Evolutionary conservation across 1,140 invertebrate genomes (phyloP).

Genomic region (Mylabris phalerata): DNA sequence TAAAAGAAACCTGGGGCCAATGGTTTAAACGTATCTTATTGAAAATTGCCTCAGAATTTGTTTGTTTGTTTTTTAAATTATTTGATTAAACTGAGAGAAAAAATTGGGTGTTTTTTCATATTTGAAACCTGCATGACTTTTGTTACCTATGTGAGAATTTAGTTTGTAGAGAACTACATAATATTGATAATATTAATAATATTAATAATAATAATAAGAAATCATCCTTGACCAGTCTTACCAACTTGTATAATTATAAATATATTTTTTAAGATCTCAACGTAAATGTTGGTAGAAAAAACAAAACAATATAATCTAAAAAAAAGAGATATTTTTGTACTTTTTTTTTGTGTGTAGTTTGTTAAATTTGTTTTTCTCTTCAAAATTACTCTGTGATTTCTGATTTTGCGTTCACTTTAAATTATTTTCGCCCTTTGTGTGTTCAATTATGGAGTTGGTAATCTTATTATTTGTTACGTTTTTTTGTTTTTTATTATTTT

Average conservation of each 20-base stretch:
- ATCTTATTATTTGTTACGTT: background rate
- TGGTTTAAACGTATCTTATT: conserved; percentile 30
- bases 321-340: conserved; percentile 4
- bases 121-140: conserved; percentile 10
- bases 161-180: background rate
- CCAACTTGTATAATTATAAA: conserved; percentile 4
- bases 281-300: conserved; percentile 1
- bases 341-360: background rate
- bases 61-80: background rate
- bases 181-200: background rate
- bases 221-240: background rate
- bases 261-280: conserved; percentile 2
- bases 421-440: background rate
- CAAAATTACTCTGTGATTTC: background rate
- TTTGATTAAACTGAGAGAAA: background rate
- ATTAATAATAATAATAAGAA: background rate
- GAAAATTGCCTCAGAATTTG: conserved; percentile 26
- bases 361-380: background rate
- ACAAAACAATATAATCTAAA: too few species aligned
- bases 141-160: conserved; percentile 7
- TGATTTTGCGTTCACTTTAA: too few species aligned
- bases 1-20: conserved; percentile 31
- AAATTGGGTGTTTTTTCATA: too few species aligned
- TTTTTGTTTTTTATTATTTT: too few species aligned
- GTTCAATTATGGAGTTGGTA: conserved; percentile 12